These are phyloP conservation scores for Holothuria leucospilota DNA, from an alignment of 53 echinoderm and acorn worm species.

Conservation along the genomic window DNA sequence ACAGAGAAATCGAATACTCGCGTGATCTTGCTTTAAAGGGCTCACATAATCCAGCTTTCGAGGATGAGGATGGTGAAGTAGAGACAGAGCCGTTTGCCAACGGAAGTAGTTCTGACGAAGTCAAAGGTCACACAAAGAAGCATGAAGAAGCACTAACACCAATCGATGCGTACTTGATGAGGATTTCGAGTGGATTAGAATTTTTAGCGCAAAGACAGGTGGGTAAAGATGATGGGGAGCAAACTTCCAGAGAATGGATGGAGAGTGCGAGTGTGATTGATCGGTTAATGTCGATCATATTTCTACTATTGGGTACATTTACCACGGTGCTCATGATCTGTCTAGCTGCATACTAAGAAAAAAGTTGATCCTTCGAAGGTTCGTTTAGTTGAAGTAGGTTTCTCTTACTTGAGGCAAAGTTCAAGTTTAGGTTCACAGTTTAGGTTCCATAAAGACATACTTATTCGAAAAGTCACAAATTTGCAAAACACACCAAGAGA, in stretches of 20 bases:
- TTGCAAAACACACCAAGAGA: no score
- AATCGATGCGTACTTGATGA: slow-evolving; percentile 78
- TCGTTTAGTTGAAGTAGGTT: no score
- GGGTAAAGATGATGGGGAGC: slow-evolving; percentile 68
- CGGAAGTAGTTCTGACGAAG: not conserved
- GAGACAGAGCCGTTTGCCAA: not conserved
- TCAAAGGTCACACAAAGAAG: not conserved
- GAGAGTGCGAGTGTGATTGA: slow-evolving; percentile 84
- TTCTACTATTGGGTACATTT: slow-evolving; percentile 33
- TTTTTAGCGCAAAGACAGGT: slow-evolving; percentile 63
- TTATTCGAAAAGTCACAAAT: no score
- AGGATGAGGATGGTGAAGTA: slow-evolving; percentile 77
- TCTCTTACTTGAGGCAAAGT: no score
- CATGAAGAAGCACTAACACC: slow-evolving; percentile 2
- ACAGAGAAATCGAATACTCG: slow-evolving; percentile 1
- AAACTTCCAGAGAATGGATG: slow-evolving; percentile 81
- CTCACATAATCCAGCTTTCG: slow-evolving; percentile 81
- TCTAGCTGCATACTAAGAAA: not conserved
- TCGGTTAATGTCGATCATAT: slow-evolving; percentile 71
- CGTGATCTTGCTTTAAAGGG: slow-evolving; percentile 53
- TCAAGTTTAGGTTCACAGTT: no score
- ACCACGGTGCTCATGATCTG: slow-evolving; percentile 20
- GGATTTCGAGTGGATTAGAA: slow-evolving; percentile 66
- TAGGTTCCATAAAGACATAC: no score
- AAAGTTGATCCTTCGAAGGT: no score